phyloP scores from a whole-genome alignment of 2,113 vertebrate genomes.

The Orycteropus afer region DNA sequence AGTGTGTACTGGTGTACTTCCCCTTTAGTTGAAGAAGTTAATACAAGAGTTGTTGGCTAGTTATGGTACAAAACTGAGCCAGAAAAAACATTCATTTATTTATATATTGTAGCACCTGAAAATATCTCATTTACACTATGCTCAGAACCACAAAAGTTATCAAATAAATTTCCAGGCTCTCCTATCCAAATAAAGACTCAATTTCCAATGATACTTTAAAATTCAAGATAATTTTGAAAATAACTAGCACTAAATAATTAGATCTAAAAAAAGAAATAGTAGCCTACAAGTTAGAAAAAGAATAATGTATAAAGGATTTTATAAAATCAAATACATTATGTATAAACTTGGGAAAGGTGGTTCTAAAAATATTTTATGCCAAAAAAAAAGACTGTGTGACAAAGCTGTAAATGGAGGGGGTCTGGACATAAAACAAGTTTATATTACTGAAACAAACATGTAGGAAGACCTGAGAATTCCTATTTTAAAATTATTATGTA shows the following conservation, averaged over 20 bases:
- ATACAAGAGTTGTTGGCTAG: constrained; percentile 72
- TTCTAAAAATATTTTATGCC: not conserved
- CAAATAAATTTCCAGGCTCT: constrained; percentile 75
- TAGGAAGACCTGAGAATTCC: not conserved
- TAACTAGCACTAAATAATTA: not conserved
- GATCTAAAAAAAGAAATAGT: not conserved
- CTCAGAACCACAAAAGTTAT: constrained; percentile 82
- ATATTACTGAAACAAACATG: constrained; percentile 36
- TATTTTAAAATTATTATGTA: constrained; percentile 35
- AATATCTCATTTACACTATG: constrained; percentile 80
- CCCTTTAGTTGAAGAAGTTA: constrained; percentile 75
- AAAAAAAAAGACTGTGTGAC: not conserved
- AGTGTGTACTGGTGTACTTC: constrained; percentile 61
- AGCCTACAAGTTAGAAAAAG: not conserved
- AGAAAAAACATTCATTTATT: constrained; percentile 82
- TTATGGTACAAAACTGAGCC: constrained; percentile 70
- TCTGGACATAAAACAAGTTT: not conserved
- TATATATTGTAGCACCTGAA: constrained; percentile 76
- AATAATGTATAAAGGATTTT: constrained; percentile 3
- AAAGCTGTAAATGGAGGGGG: constrained; percentile 1
- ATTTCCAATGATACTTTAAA: constrained; percentile 70
- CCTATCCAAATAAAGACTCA: constrained; percentile 59
- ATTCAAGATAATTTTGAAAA: constrained; percentile 53
- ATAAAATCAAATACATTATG: constrained; percentile 8
- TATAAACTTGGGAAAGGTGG: not conserved